These are phyloP conservation scores for Bubo scandiacus DNA, from an alignment of 2,113 vertebrate genomes.

Conservation along the genomic window DNA sequence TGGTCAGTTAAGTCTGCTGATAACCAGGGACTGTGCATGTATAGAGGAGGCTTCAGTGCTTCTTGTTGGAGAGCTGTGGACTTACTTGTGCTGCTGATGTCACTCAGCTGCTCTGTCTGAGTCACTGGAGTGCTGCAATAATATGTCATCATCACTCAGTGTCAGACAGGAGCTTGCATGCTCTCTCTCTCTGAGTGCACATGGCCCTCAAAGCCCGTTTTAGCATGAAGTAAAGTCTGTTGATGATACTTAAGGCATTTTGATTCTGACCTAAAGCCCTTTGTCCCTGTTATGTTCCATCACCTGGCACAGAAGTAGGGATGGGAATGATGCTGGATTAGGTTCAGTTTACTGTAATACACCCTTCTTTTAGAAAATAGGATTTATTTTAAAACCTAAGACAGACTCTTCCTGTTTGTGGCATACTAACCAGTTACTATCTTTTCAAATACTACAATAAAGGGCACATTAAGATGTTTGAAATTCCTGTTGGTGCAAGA, in stretches of 20 bases:
- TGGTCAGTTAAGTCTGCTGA: not conserved
- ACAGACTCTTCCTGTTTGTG: not conserved
- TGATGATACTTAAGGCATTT: not conserved
- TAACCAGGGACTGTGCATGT: not conserved
- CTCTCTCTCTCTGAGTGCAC: not conserved
- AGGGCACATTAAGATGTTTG: slow-evolving; percentile 95
- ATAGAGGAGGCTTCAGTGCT: not conserved
- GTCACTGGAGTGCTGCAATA: not conserved
- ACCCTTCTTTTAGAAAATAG: not conserved
- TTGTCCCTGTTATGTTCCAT: not conserved
- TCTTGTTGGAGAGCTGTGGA: not conserved
- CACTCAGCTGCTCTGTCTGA: not conserved
- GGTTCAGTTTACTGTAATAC: not conserved
- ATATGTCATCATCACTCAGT: not conserved
- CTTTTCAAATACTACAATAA: slow-evolving; percentile 16
- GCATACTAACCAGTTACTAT: not conserved
- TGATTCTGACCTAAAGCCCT: not conserved
- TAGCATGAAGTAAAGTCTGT: not conserved
- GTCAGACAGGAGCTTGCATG: not conserved
- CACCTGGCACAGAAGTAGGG: not conserved
- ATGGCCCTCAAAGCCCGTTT: not conserved
- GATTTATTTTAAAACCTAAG: not conserved
- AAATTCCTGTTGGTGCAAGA: slow-evolving; percentile 91
- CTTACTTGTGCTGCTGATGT: not conserved
- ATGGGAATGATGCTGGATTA: not conserved